Base-by-base conservation (phyloP, 2,888 invertebrate species). In the Drosophila neotestacea region DNA sequence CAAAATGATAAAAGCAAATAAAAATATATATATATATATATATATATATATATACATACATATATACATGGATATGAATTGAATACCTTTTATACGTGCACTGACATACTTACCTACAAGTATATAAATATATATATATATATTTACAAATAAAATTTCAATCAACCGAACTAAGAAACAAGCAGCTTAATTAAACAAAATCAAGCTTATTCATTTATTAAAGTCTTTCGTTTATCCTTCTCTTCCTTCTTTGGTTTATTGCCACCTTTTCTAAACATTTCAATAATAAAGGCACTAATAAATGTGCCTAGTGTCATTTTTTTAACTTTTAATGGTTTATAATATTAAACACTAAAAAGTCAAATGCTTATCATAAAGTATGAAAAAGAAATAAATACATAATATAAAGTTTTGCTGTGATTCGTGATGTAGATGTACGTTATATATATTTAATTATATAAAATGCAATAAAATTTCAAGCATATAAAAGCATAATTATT, bases 401-500 rank as follows among this genome's bases (percentile, higher is more conserved):
- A 85, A 90, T 86, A 90, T 88, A 91, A 91, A 92, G 85, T 91
- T 91, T 90, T 92, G 92, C 92, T 91, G 91, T 91, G 91, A 91
- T 77, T 77, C 75, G 76, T 77, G 76, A 77, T 76, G 76, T 76
- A 76, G 76, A 74, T 92, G 91, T 92, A 91, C 91, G 91, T 91
- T 92, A 90, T 91, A 60, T 60, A 90, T 85, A 91, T 82, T 88
- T 80, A 90, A 85, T 83, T 83, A 76, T 79, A 86, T 82, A 80
- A 75, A 90, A 87, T 88, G 81, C 87, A 86, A 88, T 77, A 81
- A 77, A 73, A 78, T 74, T 88, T 79, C 79, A 82, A 79, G 72
- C 60, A 72, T 69, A 68, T 73, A 70, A 74, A 77, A 80, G 75
- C 76, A 81, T 73, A 77, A 86, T 77, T 86, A 84, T 88, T 84